Base-by-base conservation (phyloP, 2,113 vertebrate species). In the Bufo bufo region DNA sequence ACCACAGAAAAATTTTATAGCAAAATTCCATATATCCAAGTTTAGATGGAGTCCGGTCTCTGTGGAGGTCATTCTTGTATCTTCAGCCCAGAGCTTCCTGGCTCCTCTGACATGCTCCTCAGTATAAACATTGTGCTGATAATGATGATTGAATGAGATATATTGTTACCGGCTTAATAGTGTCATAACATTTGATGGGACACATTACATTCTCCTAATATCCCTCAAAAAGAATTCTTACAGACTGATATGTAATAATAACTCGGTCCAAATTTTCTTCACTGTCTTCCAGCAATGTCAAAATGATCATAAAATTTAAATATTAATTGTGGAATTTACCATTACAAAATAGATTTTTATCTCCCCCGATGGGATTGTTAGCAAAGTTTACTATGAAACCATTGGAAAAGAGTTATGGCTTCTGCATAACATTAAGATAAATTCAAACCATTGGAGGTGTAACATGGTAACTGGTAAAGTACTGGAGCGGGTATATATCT, bases 51-150 rank as follows among this genome's bases (percentile, higher is more conserved):
- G 17, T 1, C 17, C 16, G 7, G 19, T n/a, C 33, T 33, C 33
- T 33, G 33, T 33, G 33, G 33, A 33, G 33, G 33, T 77, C 11
- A 11, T 10, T 49, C 12, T 12, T 49, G n/a, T 17, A n/a, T 7
- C 19, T 11, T 19, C 74, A n/a, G 50, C n/a, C 17, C 5, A n/a
- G 50, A 79, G 20, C 50, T 56, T 12, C 19, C 9, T 9, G 9
- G 4, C 81, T 14, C 20, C 56, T 81, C 56, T 59, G 11, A 59
- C 43, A 4, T 19, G 16, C 23, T 65, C 43, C 43, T 65, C 61
- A 84, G 54, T 84, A 17, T 74, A 84, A 84, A 84, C 50, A 84
- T 84, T 84, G 23, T 58, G 50, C 65, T 74, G 82, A 84, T 84
- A 72, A 84, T 56, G 66, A 84, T 72, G 66, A 84, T 84, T 72